Conservation (phyloP, 2,797 vertebrate species). For the Anas georgica region DNA sequence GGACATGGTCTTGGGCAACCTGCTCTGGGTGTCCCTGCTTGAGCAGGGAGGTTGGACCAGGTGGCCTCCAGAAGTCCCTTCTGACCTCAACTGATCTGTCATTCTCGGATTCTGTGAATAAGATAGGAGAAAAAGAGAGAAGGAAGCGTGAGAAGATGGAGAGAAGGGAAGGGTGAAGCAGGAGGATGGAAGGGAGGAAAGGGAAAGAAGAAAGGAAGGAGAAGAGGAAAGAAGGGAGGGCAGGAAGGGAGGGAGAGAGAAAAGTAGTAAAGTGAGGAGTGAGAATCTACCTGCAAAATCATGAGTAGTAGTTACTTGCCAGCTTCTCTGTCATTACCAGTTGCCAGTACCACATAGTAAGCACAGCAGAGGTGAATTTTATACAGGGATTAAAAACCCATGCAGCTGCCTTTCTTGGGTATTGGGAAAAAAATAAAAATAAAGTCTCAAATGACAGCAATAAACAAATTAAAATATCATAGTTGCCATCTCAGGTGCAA, state of each 20-base stretch:
- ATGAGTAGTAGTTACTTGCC: neutral
- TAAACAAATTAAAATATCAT: conserved; percentile 33
- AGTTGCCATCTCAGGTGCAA: neutral
- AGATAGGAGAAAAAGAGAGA: neutral
- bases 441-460: neutral
- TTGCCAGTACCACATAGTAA: neutral
- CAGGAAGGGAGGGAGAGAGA: neutral
- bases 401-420: neutral
- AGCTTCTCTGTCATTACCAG: neutral
- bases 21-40: neutral
- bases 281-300: neutral
- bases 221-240: neutral
- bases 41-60: fast-evolving
- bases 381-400: neutral
- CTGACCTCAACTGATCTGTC: neutral
- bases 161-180: neutral
- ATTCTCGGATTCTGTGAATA: neutral
- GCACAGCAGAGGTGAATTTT: neutral
- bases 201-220: neutral
- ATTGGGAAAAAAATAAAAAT: neutral
- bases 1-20: too few relatives aligned
- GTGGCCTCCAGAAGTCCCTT: neutral
- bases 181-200: neutral
- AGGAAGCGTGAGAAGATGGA: neutral
- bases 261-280: neutral